These are phyloP conservation scores for Psammodynastes pulverulentus DNA, from an alignment of 2,113 vertebrate genomes.

Conservation along the genomic window DNA sequence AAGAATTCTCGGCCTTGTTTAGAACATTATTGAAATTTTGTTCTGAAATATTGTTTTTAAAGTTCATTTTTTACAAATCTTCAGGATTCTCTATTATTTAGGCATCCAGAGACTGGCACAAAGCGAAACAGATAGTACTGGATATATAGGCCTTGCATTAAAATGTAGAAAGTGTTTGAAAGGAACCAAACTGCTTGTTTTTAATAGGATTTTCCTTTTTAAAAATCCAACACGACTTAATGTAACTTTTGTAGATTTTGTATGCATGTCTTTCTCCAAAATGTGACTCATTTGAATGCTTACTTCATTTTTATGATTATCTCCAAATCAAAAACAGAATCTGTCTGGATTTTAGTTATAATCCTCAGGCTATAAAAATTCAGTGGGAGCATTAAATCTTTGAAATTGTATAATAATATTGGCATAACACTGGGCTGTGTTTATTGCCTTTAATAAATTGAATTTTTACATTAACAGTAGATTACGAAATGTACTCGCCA, in stretches of 20 bases:
- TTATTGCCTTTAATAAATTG: constrained; percentile 47
- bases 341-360: constrained; percentile 50
- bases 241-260: constrained; percentile 38
- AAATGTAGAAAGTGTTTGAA: neutral
- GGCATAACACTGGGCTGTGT: constrained; percentile 33
- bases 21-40: too few species aligned
- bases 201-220: constrained; percentile 31
- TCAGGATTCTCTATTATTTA: neutral
- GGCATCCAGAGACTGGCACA: neutral
- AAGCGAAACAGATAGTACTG: neutral
- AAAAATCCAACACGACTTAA: constrained; percentile 6
- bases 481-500: neutral
- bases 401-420: constrained; percentile 43
- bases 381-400: constrained; percentile 23
- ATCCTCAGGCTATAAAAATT: constrained; percentile 43
- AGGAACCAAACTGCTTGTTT: neutral
- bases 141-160: neutral
- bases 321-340: constrained; percentile 57
- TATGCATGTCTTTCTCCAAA: constrained; percentile 54
- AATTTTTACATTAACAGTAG: constrained; percentile 28
- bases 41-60: too few species aligned
- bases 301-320: constrained; percentile 36
- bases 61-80: neutral
- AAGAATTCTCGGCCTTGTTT: neutral
- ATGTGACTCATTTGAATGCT: constrained; percentile 50